phyloP scores from a whole-genome alignment of 1,140 invertebrate genomes.

The Archegozetes longisetosus region DNA sequence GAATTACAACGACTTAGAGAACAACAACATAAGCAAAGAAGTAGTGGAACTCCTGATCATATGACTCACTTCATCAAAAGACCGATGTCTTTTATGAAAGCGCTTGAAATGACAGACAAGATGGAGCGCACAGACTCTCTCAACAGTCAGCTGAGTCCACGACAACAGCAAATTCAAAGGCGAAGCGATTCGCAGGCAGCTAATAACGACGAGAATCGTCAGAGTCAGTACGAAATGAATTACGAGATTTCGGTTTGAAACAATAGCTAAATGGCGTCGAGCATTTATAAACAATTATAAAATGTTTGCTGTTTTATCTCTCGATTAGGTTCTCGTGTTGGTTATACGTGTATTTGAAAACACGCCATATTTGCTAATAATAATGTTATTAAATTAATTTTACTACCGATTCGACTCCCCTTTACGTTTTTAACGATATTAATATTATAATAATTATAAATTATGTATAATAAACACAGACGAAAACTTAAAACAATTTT shows the following conservation, averaged over 20 bases:
- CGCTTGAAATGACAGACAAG: slow-evolving; percentile 67
- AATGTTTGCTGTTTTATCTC: no score
- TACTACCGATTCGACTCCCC: no score
- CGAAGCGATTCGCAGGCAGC: slow-evolving; percentile 14
- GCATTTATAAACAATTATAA: no score
- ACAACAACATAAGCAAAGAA: neutral
- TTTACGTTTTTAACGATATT: no score
- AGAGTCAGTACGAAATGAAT: slow-evolving; percentile 84
- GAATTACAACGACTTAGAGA: slow-evolving; percentile 8
- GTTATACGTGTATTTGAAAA: no score
- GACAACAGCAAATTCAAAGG: slow-evolving; percentile 19
- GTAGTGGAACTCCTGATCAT: neutral
- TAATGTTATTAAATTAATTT: no score
- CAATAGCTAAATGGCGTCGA: neutral
- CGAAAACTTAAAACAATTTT: no score
- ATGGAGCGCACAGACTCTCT: slow-evolving; percentile 22
- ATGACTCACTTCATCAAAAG: slow-evolving; percentile 28
- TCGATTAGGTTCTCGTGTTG: no score
- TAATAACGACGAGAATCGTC: slow-evolving; percentile 43
- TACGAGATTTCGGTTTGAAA: slow-evolving; percentile 80
- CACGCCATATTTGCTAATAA: no score
- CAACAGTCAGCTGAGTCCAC: slow-evolving; percentile 16
- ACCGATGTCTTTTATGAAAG: slow-evolving; percentile 80
- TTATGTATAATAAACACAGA: no score
- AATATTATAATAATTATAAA: no score